phyloP scores from a whole-genome alignment of 2,888 invertebrate genomes.

The Sphaerophoria rueppellii region DNA sequence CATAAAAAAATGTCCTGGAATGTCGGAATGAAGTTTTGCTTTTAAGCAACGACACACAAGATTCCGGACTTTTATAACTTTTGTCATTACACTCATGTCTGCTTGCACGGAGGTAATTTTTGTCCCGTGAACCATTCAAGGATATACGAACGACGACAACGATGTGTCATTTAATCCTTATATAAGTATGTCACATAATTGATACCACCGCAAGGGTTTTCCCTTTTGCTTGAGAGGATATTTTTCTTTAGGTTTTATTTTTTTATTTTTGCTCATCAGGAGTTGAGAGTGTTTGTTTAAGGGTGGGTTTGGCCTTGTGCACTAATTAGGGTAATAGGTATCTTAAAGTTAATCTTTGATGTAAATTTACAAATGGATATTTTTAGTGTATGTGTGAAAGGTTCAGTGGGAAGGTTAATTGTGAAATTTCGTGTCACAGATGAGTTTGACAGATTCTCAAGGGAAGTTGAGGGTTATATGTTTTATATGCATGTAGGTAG shows the following conservation, averaged over 20 bases:
- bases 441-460: constrained; percentile 46
- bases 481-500: too few species aligned
- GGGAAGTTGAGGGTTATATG: background rate
- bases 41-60: background rate
- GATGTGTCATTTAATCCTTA: constrained; percentile 28
- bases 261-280: background rate
- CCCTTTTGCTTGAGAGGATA: constrained; percentile 4
- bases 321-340: constrained; percentile 67
- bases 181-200: constrained; percentile 25
- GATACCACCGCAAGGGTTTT: constrained; percentile 27
- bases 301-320: constrained; percentile 30
- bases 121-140: too few species aligned
- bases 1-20: constrained; percentile 29
- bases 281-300: background rate
- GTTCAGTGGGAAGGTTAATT: constrained; percentile 27
- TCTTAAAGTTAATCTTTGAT: constrained; percentile 44
- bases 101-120: background rate
- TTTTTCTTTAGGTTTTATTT: background rate
- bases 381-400: background rate
- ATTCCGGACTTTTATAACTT: background rate
- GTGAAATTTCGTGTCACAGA: constrained; percentile 25
- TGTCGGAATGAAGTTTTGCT: constrained; percentile 1
- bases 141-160: background rate
- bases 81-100: background rate
- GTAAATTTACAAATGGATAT: constrained; percentile 30